These are phyloP conservation scores for Xiphophorus hellerii DNA, from an alignment of 2,113 vertebrate species.

Conservation along the genomic window DNA sequence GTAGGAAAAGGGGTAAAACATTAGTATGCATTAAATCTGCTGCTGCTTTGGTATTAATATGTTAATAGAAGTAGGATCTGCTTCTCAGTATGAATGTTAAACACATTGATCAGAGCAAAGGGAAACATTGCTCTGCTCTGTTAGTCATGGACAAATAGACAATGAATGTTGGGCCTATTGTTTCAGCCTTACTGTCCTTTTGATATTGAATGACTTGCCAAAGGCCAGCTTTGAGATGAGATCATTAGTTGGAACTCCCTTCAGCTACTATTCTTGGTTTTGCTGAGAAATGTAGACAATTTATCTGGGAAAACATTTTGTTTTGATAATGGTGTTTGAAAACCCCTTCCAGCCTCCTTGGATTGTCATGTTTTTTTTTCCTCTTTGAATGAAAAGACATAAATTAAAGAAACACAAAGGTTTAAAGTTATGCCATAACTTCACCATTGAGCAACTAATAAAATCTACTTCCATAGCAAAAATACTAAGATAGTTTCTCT, in stretches of 20 bases:
- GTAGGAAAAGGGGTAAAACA: slow-evolving; percentile 5
- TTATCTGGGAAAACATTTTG: slow-evolving; percentile 19
- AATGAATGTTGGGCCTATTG: slow-evolving; percentile 19
- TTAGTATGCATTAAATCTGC: slow-evolving; percentile 21
- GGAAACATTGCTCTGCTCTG: slow-evolving; percentile 20
- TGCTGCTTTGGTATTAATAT: slow-evolving; percentile 39
- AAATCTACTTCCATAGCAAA: not conserved
- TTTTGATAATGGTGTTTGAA: slow-evolving; percentile 33
- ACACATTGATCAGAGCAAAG: slow-evolving; percentile 20
- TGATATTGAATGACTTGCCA: slow-evolving; percentile 71
- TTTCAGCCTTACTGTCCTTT: slow-evolving; percentile 71
- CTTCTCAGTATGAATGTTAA: slow-evolving; percentile 30
- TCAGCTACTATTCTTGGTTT: slow-evolving; percentile 80
- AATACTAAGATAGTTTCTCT: not conserved
- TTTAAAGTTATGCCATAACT: not conserved
- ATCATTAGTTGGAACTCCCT: slow-evolving; percentile 74
- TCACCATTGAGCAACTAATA: not conserved
- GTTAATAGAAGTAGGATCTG: slow-evolving; percentile 17
- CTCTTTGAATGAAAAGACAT: not conserved
- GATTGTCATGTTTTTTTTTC: not conserved
- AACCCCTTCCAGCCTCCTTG: slow-evolving; percentile 2
- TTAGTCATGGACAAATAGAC: slow-evolving; percentile 32
- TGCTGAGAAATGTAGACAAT: slow-evolving; percentile 69
- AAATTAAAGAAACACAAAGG: not conserved
- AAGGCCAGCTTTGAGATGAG: slow-evolving; percentile 74